These are phyloP conservation scores for Saiga tatarica DNA, from an alignment of 2,113 vertebrate genomes.

Conservation along the genomic window DNA sequence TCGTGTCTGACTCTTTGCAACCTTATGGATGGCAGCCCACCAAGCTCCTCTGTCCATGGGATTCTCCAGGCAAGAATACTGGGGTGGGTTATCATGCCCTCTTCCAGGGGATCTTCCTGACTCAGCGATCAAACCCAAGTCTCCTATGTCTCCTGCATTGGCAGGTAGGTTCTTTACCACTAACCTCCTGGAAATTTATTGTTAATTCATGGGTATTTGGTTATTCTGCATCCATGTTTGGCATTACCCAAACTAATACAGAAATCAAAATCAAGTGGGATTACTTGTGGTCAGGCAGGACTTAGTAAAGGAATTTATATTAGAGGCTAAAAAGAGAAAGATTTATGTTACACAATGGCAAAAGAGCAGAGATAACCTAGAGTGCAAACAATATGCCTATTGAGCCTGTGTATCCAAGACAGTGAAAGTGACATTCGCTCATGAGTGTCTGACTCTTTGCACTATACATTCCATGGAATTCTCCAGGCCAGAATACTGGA, in stretches of 20 bases:
- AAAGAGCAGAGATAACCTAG: neutral
- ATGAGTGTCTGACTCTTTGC: neutral
- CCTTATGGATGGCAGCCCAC: neutral
- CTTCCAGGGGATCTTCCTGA: neutral
- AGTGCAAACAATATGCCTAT: neutral
- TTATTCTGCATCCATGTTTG: neutral
- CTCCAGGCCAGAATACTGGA: neutral
- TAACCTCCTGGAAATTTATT: neutral
- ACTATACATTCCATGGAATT: neutral
- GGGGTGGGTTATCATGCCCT: neutral
- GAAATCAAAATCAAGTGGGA: neutral
- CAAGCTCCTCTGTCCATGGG: neutral
- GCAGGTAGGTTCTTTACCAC: neutral
- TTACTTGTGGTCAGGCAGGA: neutral
- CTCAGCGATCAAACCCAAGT: neutral
- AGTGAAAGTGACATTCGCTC: neutral
- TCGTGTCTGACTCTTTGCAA: neutral
- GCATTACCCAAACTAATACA: neutral
- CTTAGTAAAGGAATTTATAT: neutral
- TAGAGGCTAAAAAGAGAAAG: neutral
- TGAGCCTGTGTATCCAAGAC: neutral
- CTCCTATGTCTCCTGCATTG: neutral
- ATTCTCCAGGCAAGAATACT: neutral
- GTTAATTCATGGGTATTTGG: neutral
- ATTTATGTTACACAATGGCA: neutral